Percentiles rank a stretch among this genome's conserved stretches.
These are phyloP conservation scores for Parauchenoglanis punctatus DNA, from an alignment of 2,797 vertebrate genomes.

Conservation along the genomic window DNA sequence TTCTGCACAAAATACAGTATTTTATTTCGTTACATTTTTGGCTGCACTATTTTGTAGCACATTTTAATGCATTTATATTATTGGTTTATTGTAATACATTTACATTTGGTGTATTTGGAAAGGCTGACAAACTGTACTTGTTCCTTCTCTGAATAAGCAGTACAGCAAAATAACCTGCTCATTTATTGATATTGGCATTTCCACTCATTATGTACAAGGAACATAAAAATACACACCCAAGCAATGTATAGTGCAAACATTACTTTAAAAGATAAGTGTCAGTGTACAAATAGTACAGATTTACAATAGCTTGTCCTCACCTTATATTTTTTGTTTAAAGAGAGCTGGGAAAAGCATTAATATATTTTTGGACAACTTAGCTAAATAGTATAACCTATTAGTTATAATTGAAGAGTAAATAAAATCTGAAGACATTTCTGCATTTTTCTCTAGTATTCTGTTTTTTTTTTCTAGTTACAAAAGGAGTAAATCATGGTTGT, in stretches of 20 bases:
- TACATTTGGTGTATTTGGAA: background rate
- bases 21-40: background rate
- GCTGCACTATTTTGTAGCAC: background rate
- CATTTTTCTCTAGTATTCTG: background rate
- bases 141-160: background rate
- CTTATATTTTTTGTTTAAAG: background rate
- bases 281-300: conserved; percentile 7
- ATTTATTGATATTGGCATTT: background rate
- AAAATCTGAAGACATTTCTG: background rate
- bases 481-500: background rate
- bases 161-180: background rate
- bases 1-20: background rate
- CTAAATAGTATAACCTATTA: background rate
- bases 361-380: background rate
- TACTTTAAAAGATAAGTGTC: conserved; percentile 1
- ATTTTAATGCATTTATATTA: background rate
- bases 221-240: background rate
- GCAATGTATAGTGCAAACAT: background rate
- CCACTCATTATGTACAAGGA: background rate
- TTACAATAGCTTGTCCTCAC: background rate
- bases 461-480: background rate
- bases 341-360: background rate
- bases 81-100: background rate
- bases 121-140: background rate
- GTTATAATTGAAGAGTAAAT: background rate